A percentile compares a stretch with the other conserved stretches of the same genome.
These are phyloP conservation scores for Trinorchestia longiramus DNA, from an alignment of 1,140 invertebrate genomes.

Conservation along the genomic window DNA sequence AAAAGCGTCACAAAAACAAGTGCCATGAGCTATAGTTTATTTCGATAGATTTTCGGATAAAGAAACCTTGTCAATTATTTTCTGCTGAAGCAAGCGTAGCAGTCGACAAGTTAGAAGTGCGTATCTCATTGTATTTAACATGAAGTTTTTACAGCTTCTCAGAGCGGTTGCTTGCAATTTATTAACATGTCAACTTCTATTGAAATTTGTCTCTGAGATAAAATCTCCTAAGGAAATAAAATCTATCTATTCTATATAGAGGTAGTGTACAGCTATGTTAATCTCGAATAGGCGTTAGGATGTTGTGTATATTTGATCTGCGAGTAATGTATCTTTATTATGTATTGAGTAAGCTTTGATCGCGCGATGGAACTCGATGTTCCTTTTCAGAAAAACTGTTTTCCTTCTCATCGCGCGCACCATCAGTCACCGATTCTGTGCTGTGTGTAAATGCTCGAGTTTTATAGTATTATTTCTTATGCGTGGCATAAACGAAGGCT, in stretches of 20 bases:
- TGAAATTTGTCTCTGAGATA: neutral
- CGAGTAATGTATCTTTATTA: slow-evolving; percentile 2
- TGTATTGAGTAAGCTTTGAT: neutral
- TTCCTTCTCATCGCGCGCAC: neutral
- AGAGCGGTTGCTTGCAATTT: neutral
- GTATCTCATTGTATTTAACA: neutral
- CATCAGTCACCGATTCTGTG: neutral
- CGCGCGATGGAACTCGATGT: neutral
- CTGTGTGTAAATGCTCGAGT: neutral
- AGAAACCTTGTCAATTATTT: neutral
- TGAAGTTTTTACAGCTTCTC: neutral
- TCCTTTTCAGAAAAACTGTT: neutral
- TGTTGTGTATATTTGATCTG: neutral
- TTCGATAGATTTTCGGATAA: neutral
- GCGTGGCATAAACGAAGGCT: neutral
- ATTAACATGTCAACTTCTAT: neutral
- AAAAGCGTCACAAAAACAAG: neutral
- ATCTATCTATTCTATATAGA: slow-evolving; percentile 9
- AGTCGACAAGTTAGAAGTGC: neutral
- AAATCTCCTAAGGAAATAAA: neutral
- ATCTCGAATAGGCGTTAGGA: neutral
- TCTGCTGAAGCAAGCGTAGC: neutral
- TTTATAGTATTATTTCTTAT: neutral
- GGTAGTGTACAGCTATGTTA: slow-evolving; percentile 34
- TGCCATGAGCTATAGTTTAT: neutral